phyloP scores from a whole-genome alignment of 2,888 invertebrate genomes.

The Mechanitis mazaeus region DNA sequence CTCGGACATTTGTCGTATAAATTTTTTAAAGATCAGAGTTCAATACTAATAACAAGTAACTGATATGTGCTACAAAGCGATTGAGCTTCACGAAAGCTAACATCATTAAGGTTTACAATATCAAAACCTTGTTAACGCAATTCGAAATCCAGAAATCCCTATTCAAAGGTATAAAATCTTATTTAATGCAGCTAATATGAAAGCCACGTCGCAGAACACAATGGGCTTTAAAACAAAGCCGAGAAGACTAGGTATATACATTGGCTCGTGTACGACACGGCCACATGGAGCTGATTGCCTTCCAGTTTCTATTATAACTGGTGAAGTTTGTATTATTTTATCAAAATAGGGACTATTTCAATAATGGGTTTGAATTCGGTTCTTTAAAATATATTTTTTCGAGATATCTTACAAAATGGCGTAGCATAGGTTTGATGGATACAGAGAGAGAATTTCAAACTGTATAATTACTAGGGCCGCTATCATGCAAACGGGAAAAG shows the following conservation, averaged over 20 bases:
- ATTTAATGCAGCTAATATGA: slow-evolving; percentile 3
- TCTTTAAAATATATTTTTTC: too few species aligned
- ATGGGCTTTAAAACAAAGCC: slow-evolving; percentile 6
- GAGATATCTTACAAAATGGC: too few species aligned
- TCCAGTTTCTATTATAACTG: background rate
- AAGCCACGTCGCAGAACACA: slow-evolving; percentile 1
- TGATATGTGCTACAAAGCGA: too few species aligned
- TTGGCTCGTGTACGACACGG: background rate
- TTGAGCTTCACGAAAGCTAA: background rate
- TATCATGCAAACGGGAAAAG: too few species aligned
- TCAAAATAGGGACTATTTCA: background rate
- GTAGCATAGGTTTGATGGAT: too few species aligned
- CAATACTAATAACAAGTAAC: too few species aligned
- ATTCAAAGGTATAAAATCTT: slow-evolving; percentile 3
- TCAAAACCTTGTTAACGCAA: background rate
- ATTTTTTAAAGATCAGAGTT: too few species aligned
- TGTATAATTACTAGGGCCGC: too few species aligned
- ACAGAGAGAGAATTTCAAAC: too few species aligned
- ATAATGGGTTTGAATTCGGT: too few species aligned
- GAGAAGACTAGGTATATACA: background rate
- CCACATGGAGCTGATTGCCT: background rate
- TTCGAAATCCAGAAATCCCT: background rate
- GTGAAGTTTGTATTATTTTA: background rate
- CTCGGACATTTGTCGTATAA: background rate
- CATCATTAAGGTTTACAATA: background rate